Conservation (phyloP, 35 echinoderm and acorn worm species). For the Apostichopus californicus region DNA sequence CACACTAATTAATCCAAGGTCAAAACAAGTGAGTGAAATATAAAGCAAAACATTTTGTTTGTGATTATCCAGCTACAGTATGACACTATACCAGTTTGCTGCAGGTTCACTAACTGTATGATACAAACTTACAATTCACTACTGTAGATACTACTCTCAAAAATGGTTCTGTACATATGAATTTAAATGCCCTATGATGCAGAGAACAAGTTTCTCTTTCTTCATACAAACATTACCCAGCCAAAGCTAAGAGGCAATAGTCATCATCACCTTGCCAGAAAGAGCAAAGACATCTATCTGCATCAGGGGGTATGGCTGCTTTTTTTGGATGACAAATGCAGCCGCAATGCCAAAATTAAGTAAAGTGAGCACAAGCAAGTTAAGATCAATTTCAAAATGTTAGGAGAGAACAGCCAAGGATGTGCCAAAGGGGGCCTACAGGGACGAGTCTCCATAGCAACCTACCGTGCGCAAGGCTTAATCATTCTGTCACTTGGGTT, state of each 20-base stretch:
- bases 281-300: neutral
- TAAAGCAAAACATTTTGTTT: no score
- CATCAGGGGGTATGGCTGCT: neutral
- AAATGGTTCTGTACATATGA: no score
- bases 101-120: no score
- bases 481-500: slow-evolving; percentile 2
- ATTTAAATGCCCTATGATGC: no score
- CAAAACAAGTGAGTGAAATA: no score
- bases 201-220: no score
- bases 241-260: neutral
- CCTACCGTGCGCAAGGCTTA: neutral
- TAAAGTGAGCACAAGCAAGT: neutral
- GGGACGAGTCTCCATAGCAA: slow-evolving; percentile 22
- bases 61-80: no score
- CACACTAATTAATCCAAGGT: no score
- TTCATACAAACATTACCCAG: neutral
- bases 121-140: no score
- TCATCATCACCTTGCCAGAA: neutral
- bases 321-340: neutral
- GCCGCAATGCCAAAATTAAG: neutral
- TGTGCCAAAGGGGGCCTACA: slow-evolving; percentile 29
- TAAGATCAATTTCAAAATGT: slow-evolving; percentile 20
- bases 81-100: no score
- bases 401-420: neutral
- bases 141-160: no score